Conservation (phyloP, 2,797 vertebrate species). For the Anableps anableps region DNA sequence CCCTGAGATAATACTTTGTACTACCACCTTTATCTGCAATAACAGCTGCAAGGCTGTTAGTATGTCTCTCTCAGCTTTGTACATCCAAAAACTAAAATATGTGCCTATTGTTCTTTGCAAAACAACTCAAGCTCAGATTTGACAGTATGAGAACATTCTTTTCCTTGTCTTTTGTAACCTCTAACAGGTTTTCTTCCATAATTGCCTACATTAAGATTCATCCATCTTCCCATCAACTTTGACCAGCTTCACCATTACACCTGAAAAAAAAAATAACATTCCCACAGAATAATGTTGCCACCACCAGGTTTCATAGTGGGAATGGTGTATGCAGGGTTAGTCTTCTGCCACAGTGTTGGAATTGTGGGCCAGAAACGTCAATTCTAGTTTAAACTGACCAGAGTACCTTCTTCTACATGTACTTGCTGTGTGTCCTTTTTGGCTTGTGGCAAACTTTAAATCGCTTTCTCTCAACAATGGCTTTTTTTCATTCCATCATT, state of each 20-base stretch:
- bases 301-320: neutral
- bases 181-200: neutral
- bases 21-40: neutral
- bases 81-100: conserved; percentile 1
- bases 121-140: neutral
- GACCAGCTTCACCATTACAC: neutral
- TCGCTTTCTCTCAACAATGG: no score
- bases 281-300: neutral
- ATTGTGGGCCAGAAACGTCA: no score
- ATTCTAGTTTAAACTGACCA: no score
- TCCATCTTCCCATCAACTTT: neutral
- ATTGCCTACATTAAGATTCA: neutral
- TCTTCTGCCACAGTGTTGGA: neutral
- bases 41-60: neutral
- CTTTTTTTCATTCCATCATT: no score
- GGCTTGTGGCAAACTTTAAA: no score
- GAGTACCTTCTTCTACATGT: no score
- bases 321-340: neutral
- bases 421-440: no score
- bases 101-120: neutral
- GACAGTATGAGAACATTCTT: neutral
- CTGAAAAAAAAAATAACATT: neutral
- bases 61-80: neutral
- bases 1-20: neutral
- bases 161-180: neutral